Evolutionary conservation across 2,888 invertebrate genomes (phyloP).

Genomic region (Stomorhina lunata): DNA sequence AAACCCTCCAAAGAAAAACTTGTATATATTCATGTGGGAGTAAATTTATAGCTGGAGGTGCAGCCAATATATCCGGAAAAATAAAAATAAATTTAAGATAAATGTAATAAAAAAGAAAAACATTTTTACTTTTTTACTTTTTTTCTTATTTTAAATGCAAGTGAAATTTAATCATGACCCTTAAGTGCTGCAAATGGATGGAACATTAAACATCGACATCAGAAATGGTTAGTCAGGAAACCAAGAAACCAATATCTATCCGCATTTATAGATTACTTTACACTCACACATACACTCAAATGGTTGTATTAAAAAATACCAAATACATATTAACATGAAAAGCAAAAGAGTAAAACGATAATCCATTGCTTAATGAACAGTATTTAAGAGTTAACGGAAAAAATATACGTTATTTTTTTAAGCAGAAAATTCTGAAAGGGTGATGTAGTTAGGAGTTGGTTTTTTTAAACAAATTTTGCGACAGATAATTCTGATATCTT

Average conservation of each 20-base stretch:
- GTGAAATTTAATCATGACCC: conserved; percentile 59
- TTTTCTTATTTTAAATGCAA: conserved; percentile 47
- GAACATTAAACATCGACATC: conserved; percentile 44
- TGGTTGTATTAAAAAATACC: conserved; percentile 10
- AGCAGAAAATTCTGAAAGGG: not conserved
- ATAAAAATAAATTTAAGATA: not conserved
- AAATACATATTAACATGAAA: not conserved
- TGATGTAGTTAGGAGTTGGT: not conserved
- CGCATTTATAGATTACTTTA: not conserved
- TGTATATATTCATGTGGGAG: not conserved
- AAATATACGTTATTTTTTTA: not conserved
- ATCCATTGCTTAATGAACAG: conserved; percentile 11
- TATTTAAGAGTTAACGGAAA: not conserved
- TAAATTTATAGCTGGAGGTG: not conserved
- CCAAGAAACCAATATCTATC: conserved; percentile 1
- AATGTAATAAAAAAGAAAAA: not conserved
- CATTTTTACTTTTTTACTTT: no score
- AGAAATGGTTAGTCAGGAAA: conserved; percentile 28
- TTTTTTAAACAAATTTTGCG: no score
- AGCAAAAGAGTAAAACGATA: not conserved
- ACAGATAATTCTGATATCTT: no score
- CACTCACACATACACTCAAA: not conserved
- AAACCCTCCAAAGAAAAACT: not conserved
- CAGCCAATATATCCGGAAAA: not conserved
- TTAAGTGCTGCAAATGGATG: conserved; percentile 62